Evolutionary conservation across 2,113 vertebrate genomes (phyloP), one percentile per base, ranked within the genome.

Genomic region (Albula goreensis): DNA sequence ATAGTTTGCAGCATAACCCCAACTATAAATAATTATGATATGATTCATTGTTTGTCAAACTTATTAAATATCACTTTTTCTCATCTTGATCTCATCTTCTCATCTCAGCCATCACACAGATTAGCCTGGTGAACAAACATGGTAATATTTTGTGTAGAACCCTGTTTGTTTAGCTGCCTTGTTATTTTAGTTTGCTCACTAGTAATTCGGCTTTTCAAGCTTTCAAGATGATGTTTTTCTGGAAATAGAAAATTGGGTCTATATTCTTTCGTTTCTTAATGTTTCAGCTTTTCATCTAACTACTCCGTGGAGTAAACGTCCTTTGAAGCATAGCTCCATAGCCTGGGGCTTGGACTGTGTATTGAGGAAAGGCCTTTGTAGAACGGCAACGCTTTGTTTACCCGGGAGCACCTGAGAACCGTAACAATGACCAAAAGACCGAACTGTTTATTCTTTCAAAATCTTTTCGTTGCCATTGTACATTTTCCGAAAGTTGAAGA

Each of bases 261-360:
- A 81, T 70, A 86, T 79, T 85, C 77, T 83, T 78, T 41, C 50
- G 8, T 85, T 90, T 92, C 92, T 92, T 91, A 92, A 85, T 92
- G 87, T 90, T 94, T 90, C 85, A 90, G 92, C 79, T 87, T 84
- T 85, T 85, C 79, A 84, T 86, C 86, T 78, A 84, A 53, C 63
- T 81, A 85, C 86, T 89, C 83, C 78, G 77, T 88, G 84, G 89
- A 90, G 89, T 74, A 85, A 86, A 87, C 80, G 66, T 70, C 86
- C 89, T 94, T 95, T 93, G 93, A 94, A 92, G 93, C 89, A 88
- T 85, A 86, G 84, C 77, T 53, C 85, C 60, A 85, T 82, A 90
- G 93, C 92, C 92, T 84, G 89, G 77, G 93, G 92, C 88, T 82
- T 81, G 78, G 57, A 87, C 19, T 66, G 60, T 66, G 52, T 90